Evolutionary conservation across 1,140 invertebrate species (phyloP), one percentile per base, ranked within the genome.

Genomic region (Bactericera cockerelli): DNA sequence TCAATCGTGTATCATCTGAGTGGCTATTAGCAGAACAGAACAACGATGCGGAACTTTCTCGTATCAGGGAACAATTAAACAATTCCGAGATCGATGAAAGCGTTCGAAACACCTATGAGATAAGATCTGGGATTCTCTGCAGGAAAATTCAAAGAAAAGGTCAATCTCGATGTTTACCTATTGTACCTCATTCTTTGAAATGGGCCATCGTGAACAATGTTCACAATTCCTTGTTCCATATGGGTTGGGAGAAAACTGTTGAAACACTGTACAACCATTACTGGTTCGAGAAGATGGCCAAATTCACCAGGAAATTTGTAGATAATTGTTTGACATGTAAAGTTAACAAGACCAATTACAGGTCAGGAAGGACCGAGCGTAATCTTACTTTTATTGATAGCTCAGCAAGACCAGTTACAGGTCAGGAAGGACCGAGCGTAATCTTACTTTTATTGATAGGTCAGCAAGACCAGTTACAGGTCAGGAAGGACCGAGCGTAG

Each of bases 121-220:
- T 67, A 21, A 26, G 63, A 16, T 57, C 59, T 14, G 64, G 63
- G 39, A 58, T 64, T 16, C 54, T 69, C 25, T 61, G 62, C 26
- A 61, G 67, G n/a, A 67, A 64, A 62, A 57, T 65, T 1, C 63
- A 65, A 56, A 26, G 64, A 13, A 63, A 63, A 21, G 33, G 36
- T 33, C 11, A 59, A 64, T 62, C 63, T n/a, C 57, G 49, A 19
- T 68, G 66, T 57, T 56, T 70, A 53, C 66, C 69, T 10, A 65
- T 70, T 26, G 55, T 70, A 13, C 67, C 69, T 0, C 59, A 64
- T 21, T 33, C 64, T 1, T 66, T 69, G 19, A 57, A 56, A 55
- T 69, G 66, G 64, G 66, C 66, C 1, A 56, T 71, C 6, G 66
- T 73, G 53, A 67, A 70, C 26, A 62, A 65, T 55, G 59, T 67